phyloP scores from a whole-genome alignment of 2,797 vertebrate species.

The Acanthurus lineatus region DNA sequence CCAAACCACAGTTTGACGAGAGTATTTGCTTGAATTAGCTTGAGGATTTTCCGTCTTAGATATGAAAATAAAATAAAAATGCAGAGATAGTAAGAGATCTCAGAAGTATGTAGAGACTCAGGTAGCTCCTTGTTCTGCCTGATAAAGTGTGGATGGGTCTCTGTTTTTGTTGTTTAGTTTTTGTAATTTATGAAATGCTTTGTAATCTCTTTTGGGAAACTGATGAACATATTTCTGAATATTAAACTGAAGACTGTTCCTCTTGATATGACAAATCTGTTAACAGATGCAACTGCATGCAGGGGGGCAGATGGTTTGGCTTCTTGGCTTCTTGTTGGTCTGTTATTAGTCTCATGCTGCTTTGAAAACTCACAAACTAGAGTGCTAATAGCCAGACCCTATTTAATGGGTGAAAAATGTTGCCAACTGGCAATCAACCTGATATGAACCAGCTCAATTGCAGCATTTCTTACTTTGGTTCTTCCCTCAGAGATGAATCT shows the following conservation, averaged over 20 bases:
- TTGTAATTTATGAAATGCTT: neutral
- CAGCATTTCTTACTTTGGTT: neutral
- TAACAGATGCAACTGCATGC: neutral
- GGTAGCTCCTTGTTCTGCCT: neutral
- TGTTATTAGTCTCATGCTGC: constrained; percentile 12
- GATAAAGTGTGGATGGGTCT: neutral
- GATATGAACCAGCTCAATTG: neutral
- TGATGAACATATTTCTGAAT: neutral
- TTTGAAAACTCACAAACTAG: constrained; percentile 6
- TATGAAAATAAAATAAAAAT: neutral
- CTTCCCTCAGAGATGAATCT: neutral
- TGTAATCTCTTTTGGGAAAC: neutral
- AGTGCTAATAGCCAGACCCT: neutral
- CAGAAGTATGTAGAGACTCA: neutral
- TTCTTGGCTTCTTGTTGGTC: neutral
- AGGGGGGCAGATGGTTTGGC: neutral
- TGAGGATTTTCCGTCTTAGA: neutral
- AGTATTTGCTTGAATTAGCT: neutral
- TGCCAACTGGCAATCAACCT: constrained; percentile 1
- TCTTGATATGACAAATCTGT: neutral
- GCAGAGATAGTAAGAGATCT: constrained; percentile 12
- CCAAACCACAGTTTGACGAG: neutral
- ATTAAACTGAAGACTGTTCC: neutral
- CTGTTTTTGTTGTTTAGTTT: neutral
- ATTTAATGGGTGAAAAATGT: constrained; percentile 4